A percentile compares a stretch with the other conserved stretches of the same genome.
Conservation (phyloP, 1,140 invertebrate genomes). For the Diprion similis region DNA sequence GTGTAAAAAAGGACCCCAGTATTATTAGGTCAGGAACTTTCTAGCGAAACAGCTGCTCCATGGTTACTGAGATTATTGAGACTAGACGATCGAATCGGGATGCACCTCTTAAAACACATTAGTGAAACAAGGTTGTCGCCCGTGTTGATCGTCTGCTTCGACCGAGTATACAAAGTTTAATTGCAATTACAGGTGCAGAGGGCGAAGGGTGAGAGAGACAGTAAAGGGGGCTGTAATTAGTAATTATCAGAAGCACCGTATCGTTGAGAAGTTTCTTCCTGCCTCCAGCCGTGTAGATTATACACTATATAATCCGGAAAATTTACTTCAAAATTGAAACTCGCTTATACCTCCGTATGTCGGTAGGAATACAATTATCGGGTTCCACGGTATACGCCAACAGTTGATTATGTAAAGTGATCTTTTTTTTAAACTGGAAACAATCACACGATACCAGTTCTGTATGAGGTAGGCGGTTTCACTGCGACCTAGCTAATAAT, state of each 20-base stretch:
- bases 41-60: not conserved
- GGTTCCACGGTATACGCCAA: no score
- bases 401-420: no score
- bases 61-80: not conserved
- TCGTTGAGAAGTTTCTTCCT: no score
- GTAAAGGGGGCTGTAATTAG: not conserved
- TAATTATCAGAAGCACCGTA: not conserved
- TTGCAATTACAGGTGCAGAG: not conserved
- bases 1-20: not conserved
- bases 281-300: no score
- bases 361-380: not conserved
- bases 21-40: not conserved
- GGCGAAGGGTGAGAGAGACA: not conserved
- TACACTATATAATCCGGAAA: not conserved
- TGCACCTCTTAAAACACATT: not conserved
- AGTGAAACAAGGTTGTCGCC: not conserved
- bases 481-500: no score
- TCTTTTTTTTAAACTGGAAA: no score
- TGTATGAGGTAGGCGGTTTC: no score
- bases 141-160: not conserved
- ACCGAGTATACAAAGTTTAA: not conserved
- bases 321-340: not conserved
- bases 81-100: not conserved
- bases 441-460: no score
- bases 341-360: not conserved